Conservation (phyloP, 2,888 invertebrate species). For the Phymatocera aterrima region DNA sequence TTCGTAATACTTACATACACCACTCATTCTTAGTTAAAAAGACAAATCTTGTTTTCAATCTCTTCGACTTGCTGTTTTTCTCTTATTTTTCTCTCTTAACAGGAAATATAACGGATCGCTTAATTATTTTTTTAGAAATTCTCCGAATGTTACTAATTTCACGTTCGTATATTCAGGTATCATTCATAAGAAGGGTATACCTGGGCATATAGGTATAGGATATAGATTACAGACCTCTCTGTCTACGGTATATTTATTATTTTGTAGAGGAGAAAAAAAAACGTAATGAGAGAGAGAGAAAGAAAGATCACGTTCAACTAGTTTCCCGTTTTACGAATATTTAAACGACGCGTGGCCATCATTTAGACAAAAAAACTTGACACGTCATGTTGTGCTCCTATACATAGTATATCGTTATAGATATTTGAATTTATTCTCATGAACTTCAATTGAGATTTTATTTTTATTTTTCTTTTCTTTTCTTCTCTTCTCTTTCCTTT, state of each 20-base stretch:
- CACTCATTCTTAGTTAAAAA: not conserved
- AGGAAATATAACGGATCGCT: not conserved
- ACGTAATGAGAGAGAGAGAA: not conserved
- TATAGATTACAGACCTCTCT: conserved; percentile 8
- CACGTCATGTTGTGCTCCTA: not conserved
- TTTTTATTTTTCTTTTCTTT: not conserved
- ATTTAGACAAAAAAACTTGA: conserved; percentile 6
- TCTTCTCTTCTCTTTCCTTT: not conserved
- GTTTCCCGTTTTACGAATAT: conserved; percentile 38
- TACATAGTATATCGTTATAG: not conserved
- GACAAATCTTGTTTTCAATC: not conserved
- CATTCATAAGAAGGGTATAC: not conserved
- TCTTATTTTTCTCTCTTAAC: not conserved
- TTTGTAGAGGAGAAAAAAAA: not conserved
- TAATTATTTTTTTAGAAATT: not conserved
- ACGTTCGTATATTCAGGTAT: not conserved
- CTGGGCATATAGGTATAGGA: not conserved
- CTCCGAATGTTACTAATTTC: not conserved
- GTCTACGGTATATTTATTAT: conserved; percentile 22
- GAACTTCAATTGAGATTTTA: not conserved
- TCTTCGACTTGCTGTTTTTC: too few species aligned
- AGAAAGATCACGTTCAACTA: conserved; percentile 31
- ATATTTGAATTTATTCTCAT: not conserved
- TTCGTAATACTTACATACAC: not conserved
- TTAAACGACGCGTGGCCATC: not conserved